Evolutionary conservation across 2,113 vertebrate genomes (phyloP).

Genomic region (Noturus placidus): DNA sequence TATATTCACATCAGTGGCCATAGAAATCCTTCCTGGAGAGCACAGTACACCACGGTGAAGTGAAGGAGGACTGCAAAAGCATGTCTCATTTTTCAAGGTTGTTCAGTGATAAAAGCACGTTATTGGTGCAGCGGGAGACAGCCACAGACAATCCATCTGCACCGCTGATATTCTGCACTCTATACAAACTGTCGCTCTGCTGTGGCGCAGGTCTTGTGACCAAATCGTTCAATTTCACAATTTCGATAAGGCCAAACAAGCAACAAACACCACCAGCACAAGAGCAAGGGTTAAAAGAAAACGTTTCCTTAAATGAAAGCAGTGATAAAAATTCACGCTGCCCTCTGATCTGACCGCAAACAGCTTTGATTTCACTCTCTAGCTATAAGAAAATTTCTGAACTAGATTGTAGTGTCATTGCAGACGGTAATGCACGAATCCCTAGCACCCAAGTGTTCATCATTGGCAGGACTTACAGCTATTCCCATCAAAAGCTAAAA

Average conservation of each 20-base stretch:
- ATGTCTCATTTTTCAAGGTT: constrained; percentile 70
- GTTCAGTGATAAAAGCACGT: constrained; percentile 68
- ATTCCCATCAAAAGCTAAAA: constrained; percentile 36
- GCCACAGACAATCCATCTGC: constrained; percentile 52
- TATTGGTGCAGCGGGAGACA: constrained; percentile 64
- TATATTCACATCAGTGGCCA: constrained; percentile 61
- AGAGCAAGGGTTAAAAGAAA: constrained; percentile 35
- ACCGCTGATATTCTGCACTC: constrained; percentile 62
- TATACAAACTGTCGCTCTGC: constrained; percentile 33
- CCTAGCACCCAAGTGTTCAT: constrained; percentile 14
- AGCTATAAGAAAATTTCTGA: constrained; percentile 20
- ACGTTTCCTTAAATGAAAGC: constrained; percentile 19
- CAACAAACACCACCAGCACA: constrained; percentile 26
- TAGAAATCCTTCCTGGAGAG: constrained; percentile 59
- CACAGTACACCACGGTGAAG: constrained; percentile 67
- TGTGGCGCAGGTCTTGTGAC: constrained; percentile 27
- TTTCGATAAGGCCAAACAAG: constrained; percentile 11
- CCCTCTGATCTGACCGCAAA: constrained; percentile 32
- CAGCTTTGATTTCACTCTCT: constrained; percentile 30
- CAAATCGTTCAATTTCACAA: constrained; percentile 40
- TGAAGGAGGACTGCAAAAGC: constrained; percentile 67
- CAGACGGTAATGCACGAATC: constrained; percentile 40
- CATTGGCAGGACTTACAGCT: constrained; percentile 7
- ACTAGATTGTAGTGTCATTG: constrained; percentile 41
- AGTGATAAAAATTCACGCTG: constrained; percentile 27